phyloP scores from a whole-genome alignment of 2,888 invertebrate species.

The Isoperla grammatica region DNA sequence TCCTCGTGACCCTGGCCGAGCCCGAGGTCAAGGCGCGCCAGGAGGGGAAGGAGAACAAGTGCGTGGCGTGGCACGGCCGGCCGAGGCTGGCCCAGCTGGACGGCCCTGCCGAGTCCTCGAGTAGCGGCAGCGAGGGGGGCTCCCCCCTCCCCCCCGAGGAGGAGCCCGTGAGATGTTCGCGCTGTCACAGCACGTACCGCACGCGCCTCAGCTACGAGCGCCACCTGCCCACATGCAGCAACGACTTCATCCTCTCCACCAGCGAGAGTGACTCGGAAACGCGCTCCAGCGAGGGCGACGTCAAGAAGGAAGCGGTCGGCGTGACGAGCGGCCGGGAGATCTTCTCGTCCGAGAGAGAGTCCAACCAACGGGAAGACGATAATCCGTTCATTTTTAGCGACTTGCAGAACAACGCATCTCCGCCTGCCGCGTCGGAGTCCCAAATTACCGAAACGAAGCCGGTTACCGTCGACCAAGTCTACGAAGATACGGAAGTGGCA shows the following conservation, averaged over 20 bases:
- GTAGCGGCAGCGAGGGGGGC: constrained; percentile 45
- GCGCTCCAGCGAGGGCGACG: constrained; percentile 27
- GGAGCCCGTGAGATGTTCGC: constrained; percentile 76
- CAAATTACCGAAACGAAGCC: too few relatives aligned
- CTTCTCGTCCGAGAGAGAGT: too few relatives aligned
- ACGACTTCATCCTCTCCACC: constrained; percentile 63
- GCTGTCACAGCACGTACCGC: constrained; percentile 81
- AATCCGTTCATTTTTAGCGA: too few relatives aligned
- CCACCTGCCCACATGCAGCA: constrained; percentile 62
- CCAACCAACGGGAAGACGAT: too few relatives aligned
- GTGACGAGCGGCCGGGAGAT: too few relatives aligned
- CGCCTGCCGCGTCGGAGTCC: too few relatives aligned
- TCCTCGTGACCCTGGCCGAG: constrained; percentile 43
- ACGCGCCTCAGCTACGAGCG: constrained; percentile 76
- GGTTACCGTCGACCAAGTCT: too few relatives aligned
- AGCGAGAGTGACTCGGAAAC: constrained; percentile 76
- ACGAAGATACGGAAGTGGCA: neutral
- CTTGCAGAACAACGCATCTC: too few relatives aligned
- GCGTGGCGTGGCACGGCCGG: constrained; percentile 42
- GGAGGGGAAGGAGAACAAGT: constrained; percentile 43
- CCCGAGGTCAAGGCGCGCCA: constrained; percentile 37
- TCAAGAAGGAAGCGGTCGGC: neutral
- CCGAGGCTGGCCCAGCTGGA: constrained; percentile 54
- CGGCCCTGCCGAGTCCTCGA: constrained; percentile 62
- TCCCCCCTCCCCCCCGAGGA: constrained; percentile 45